A percentile compares a stretch with the other conserved stretches of the same genome.
These are phyloP conservation scores for Drosophila sp. DNA, from an alignment of 1,140 invertebrate genomes.

Conservation along the genomic window DNA sequence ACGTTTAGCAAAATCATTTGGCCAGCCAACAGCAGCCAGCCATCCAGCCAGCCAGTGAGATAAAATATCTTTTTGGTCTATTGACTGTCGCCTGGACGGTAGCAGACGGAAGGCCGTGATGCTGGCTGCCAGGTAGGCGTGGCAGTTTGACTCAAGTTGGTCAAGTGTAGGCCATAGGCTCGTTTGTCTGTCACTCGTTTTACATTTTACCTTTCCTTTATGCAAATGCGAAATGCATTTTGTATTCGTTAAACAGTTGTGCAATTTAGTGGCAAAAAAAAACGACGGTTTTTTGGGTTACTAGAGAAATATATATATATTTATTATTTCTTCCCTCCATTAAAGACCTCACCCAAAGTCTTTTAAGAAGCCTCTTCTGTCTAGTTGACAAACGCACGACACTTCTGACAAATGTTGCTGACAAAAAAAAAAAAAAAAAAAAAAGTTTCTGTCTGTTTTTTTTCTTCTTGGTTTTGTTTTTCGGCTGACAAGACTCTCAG, in stretches of 20 bases:
- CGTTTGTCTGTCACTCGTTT: slow-evolving; percentile 71
- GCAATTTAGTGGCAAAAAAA: slow-evolving; percentile 39
- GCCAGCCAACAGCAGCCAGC: slow-evolving; percentile 32
- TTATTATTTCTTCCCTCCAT: slow-evolving; percentile 35
- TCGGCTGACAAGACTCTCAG: slow-evolving; percentile 50
- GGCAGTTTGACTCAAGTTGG: slow-evolving; percentile 51
- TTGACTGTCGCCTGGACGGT: slow-evolving; percentile 41
- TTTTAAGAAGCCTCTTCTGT: slow-evolving; percentile 51
- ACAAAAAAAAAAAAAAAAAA: slow-evolving; percentile 33
- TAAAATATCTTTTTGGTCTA: slow-evolving; percentile 52
- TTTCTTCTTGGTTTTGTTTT: slow-evolving; percentile 4
- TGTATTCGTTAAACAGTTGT: slow-evolving; percentile 28
- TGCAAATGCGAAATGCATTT: slow-evolving; percentile 60
- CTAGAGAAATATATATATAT: slow-evolving; percentile 15
- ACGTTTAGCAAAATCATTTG: slow-evolving; percentile 66
- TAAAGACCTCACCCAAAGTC: slow-evolving; percentile 58
- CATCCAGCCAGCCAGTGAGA: slow-evolving; percentile 23
- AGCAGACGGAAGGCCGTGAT: not conserved
- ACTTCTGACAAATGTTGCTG: slow-evolving; percentile 75
- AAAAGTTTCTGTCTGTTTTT: slow-evolving; percentile 39
- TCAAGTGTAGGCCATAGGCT: slow-evolving; percentile 69
- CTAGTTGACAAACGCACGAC: slow-evolving; percentile 72
- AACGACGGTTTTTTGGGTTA: slow-evolving; percentile 6
- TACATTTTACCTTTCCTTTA: slow-evolving; percentile 76
- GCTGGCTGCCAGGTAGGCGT: slow-evolving; percentile 22